A percentile compares a stretch with the other conserved stretches of the same genome.
Evolutionary conservation across 2,888 invertebrate genomes (phyloP).

Genomic region (Lordiphosa andalusiaca): DNA sequence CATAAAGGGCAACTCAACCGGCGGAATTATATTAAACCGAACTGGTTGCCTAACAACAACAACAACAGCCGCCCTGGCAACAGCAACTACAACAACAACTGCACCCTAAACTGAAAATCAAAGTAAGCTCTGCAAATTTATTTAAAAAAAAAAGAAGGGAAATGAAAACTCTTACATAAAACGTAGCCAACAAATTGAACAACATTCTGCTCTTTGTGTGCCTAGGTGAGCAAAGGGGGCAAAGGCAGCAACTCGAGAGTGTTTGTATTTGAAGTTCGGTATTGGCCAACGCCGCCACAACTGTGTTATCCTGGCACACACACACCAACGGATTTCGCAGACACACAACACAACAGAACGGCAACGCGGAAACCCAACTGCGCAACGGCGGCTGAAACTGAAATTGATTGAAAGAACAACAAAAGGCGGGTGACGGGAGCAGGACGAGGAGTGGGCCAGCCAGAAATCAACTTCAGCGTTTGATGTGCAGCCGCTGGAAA

Average conservation of each 20-base stretch:
- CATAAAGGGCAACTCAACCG: slow-evolving; percentile 3
- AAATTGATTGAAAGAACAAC: slow-evolving; percentile 68
- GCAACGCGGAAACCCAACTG: slow-evolving; percentile 46
- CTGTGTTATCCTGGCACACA: slow-evolving; percentile 64
- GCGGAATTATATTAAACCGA: slow-evolving; percentile 51
- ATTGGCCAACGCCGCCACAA: slow-evolving; percentile 31
- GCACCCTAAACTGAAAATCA: slow-evolving; percentile 42
- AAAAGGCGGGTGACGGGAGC: slow-evolving; percentile 28
- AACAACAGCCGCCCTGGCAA: slow-evolving; percentile 45
- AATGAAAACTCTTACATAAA: slow-evolving; percentile 49
- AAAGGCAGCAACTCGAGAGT: slow-evolving; percentile 45
- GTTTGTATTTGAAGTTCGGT: slow-evolving; percentile 49
- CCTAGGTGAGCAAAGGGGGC: slow-evolving; percentile 2
- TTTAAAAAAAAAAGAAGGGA: slow-evolving; percentile 32
- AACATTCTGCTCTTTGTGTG: slow-evolving; percentile 19
- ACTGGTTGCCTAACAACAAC: slow-evolving; percentile 49
- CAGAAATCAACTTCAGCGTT: slow-evolving; percentile 37
- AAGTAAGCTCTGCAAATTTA: slow-evolving; percentile 39
- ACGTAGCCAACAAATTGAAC: slow-evolving; percentile 48
- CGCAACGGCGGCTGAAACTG: slow-evolving; percentile 49
- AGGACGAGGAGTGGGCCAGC: background rate
- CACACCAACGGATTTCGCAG: slow-evolving; percentile 68
- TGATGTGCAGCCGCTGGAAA: slow-evolving; percentile 50
- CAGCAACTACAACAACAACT: slow-evolving; percentile 15
- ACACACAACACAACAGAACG: slow-evolving; percentile 37